Conservation (phyloP, 2,113 vertebrate genomes). For the Trematomus loennbergii region DNA sequence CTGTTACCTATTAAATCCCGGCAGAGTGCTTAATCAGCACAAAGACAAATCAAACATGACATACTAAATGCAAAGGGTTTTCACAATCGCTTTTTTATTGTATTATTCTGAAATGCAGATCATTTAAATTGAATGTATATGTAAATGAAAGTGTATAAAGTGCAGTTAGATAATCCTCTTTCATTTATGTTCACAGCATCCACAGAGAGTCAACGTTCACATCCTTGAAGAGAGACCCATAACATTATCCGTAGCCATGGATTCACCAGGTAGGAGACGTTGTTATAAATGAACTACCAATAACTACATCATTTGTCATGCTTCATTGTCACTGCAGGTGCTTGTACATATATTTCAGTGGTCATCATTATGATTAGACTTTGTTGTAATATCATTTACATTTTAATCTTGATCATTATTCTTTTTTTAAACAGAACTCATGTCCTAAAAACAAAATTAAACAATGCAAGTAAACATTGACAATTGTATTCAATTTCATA, state of each 20-base stretch:
- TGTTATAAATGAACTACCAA: no score
- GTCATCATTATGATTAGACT: not conserved
- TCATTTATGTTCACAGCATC: not conserved
- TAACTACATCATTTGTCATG: not conserved
- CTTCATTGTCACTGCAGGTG: not conserved
- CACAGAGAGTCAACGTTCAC: not conserved
- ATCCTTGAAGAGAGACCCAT: not conserved
- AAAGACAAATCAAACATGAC: no score
- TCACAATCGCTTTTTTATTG: no score
- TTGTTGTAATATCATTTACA: not conserved
- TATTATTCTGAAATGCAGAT: no score
- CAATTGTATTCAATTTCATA: not conserved
- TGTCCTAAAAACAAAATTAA: not conserved
- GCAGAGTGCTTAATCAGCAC: no score
- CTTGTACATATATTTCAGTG: not conserved
- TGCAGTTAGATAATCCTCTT: not conserved
- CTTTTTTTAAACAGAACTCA: not conserved
- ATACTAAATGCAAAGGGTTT: no score
- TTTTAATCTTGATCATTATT: not conserved
- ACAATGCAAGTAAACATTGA: not conserved
- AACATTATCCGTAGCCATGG: slow-evolving; percentile 43
- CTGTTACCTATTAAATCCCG: no score
- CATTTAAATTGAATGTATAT: no score
- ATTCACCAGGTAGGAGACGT: slow-evolving; percentile 58
- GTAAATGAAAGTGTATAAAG: no score